These are phyloP conservation scores for Atta colombica DNA, from an alignment of 1,140 invertebrate species.

Conservation along the genomic window DNA sequence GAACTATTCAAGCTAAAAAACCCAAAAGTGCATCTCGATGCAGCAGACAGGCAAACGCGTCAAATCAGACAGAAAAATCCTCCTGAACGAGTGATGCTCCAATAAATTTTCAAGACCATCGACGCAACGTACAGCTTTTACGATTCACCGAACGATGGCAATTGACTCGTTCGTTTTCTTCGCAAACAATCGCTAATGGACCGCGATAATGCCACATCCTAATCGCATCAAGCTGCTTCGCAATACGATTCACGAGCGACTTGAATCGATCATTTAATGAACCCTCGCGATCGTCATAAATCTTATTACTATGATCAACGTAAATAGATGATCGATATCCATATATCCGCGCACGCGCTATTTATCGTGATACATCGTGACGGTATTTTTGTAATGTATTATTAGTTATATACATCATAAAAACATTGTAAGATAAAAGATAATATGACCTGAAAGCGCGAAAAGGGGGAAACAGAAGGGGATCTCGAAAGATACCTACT, in stretches of 20 bases:
- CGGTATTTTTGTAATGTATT: constrained; percentile 15
- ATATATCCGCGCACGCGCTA: constrained; percentile 34
- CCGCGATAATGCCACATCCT: constrained; percentile 75
- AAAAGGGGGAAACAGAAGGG: neutral
- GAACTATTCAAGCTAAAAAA: constrained; percentile 6
- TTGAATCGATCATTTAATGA: constrained; percentile 57
- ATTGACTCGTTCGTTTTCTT: constrained; percentile 74
- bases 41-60: constrained; percentile 67
- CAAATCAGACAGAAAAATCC: constrained; percentile 81
- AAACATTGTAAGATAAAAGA: neutral
- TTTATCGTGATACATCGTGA: constrained; percentile 18
- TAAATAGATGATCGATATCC: constrained; percentile 15
- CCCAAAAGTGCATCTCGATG: constrained; percentile 37
- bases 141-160: constrained; percentile 74
- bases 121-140: constrained; percentile 61
- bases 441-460: neutral
- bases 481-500: neutral
- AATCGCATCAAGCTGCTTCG: constrained; percentile 67
- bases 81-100: constrained; percentile 70
- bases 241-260: constrained; percentile 50
- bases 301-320: constrained; percentile 54
- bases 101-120: constrained; percentile 73
- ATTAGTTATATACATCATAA: constrained; percentile 36
- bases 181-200: constrained; percentile 80
- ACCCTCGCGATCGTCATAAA: constrained; percentile 42